A percentile compares a stretch with the other conserved stretches of the same genome.
phyloP scores from a whole-genome alignment of 2,888 invertebrate genomes.

The Lacanobia oleracea region DNA sequence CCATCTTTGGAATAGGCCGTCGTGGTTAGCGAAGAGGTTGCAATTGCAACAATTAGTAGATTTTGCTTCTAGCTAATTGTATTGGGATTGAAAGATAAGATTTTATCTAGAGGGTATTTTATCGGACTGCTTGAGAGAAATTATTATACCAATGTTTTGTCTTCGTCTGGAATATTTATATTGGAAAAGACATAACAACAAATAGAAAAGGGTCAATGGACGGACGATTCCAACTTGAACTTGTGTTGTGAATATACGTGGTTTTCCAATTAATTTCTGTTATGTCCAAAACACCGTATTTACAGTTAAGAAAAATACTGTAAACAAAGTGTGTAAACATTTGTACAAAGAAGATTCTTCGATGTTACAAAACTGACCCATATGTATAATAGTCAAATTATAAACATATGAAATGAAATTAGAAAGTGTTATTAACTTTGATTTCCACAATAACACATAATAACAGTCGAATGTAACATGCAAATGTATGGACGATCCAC shows the following conservation, averaged over 20 bases:
- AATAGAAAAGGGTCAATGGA: background rate
- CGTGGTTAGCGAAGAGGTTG: slow-evolving; percentile 42
- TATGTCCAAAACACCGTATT: background rate
- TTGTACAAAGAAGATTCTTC: slow-evolving; percentile 18
- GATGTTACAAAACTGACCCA: slow-evolving; percentile 20
- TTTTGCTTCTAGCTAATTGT: slow-evolving; percentile 50
- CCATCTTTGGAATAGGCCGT: slow-evolving; percentile 55
- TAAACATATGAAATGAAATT: slow-evolving; percentile 69
- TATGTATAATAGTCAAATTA: slow-evolving; percentile 56
- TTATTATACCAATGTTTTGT: slow-evolving; percentile 18
- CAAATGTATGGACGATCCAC: slow-evolving; percentile 78
- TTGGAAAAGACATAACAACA: background rate
- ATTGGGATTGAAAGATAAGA: slow-evolving; percentile 31
- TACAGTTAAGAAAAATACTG: background rate
- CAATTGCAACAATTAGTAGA: slow-evolving; percentile 59
- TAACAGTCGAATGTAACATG: slow-evolving; percentile 78
- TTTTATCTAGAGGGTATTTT: slow-evolving; percentile 30
- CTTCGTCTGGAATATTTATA: background rate
- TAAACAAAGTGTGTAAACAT: slow-evolving; percentile 22
- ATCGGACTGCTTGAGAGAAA: slow-evolving; percentile 16
- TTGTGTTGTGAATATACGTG: background rate
- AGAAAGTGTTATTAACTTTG: slow-evolving; percentile 79
- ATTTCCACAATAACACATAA: slow-evolving; percentile 75
- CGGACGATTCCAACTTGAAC: background rate
- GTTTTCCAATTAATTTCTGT: background rate